Percentiles rank a stretch among this genome's conserved stretches.
Conservation (phyloP, 2,113 vertebrate species). For the Pangasianodon hypophthalmus region DNA sequence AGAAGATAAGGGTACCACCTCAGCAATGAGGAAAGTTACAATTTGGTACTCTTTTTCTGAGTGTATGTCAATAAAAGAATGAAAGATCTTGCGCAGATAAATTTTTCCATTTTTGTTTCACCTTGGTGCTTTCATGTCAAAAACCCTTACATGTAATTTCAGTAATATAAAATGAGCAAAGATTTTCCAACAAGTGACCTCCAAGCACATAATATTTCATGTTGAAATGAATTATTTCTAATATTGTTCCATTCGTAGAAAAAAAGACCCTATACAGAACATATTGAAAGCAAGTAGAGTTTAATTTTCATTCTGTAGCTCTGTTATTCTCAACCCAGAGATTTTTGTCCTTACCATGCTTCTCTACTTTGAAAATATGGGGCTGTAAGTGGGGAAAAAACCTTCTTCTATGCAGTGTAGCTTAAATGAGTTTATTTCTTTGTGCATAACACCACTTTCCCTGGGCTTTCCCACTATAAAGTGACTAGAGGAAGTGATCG, state of each 20-base stretch:
- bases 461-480: slow-evolving; percentile 1
- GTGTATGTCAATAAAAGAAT: not conserved
- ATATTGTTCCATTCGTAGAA: not conserved
- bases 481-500: slow-evolving; percentile 2
- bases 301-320: not conserved
- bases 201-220: not conserved
- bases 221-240: not conserved
- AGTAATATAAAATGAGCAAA: not conserved
- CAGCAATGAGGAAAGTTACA: not conserved
- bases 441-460: not conserved
- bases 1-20: not conserved
- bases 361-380: not conserved
- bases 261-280: not conserved
- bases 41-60: not conserved
- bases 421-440: not conserved
- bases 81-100: not conserved
- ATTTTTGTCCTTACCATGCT: not conserved
- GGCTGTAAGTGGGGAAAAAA: no score
- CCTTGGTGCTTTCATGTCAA: not conserved
- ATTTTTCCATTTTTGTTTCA: not conserved
- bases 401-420: not conserved
- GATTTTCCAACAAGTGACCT: not conserved
- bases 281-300: not conserved
- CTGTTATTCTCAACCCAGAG: not conserved
- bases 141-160: not conserved